phyloP scores from a whole-genome alignment of 2,113 vertebrate species.

The Embiotoca jacksoni region DNA sequence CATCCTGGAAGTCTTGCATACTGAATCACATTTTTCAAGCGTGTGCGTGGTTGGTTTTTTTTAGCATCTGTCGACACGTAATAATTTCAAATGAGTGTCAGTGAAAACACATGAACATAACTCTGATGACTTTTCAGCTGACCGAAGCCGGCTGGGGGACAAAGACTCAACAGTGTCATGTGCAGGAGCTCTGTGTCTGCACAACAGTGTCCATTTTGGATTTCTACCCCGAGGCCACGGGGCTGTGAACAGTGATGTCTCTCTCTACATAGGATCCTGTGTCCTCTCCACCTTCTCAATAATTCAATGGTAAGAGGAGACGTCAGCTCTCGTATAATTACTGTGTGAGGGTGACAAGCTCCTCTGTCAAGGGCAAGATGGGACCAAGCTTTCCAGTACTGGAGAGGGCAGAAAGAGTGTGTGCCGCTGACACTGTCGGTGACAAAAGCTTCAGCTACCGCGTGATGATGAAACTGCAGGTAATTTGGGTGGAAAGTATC shows the following conservation, averaged over 20 bases:
- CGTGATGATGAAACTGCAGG: constrained; percentile 67
- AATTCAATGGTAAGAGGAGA: constrained; percentile 80
- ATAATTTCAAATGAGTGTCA: not conserved
- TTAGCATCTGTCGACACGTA: too few species aligned
- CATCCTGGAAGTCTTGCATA: not conserved
- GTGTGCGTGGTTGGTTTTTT: not conserved
- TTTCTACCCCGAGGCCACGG: constrained; percentile 52
- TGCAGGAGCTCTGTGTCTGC: constrained; percentile 21
- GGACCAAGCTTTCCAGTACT: constrained; percentile 50
- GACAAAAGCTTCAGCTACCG: constrained; percentile 40
- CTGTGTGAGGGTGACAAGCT: constrained; percentile 77
- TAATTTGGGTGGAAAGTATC: constrained; percentile 37
- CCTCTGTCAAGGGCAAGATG: constrained; percentile 76
- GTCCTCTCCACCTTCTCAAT: constrained; percentile 76
- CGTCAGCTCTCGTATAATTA: constrained; percentile 79
- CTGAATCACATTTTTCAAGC: not conserved
- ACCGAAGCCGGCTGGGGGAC: constrained; percentile 16
- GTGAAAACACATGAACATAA: not conserved
- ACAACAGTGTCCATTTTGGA: constrained; percentile 46
- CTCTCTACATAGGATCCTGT: constrained; percentile 68
- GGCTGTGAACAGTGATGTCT: constrained; percentile 43
- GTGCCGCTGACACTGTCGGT: constrained; percentile 8
- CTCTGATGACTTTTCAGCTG: not conserved
- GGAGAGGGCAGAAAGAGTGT: constrained; percentile 44
- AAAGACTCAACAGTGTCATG: constrained; percentile 23